Base-by-base conservation (phyloP, 1,140 invertebrate species). In the Riptortus pedestris region DNA sequence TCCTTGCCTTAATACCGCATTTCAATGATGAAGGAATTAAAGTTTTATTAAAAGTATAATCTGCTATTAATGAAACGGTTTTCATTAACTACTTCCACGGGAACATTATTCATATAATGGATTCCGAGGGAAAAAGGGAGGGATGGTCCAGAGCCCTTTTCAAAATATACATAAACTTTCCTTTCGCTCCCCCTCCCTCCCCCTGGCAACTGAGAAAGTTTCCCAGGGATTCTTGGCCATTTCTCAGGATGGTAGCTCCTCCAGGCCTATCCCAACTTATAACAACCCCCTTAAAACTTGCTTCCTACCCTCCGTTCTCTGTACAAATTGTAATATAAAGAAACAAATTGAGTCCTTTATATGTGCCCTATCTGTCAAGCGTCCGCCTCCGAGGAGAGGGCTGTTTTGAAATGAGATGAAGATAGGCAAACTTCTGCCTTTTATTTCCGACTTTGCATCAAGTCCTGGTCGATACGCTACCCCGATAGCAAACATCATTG, bases 11-110 rank as follows among this genome's bases (percentile, higher is more conserved):
- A n/a, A n/a, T n/a, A n/a, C n/a, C n/a, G n/a, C n/a, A n/a, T n/a
- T n/a, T n/a, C n/a, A n/a, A n/a, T n/a, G n/a, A n/a, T n/a, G n/a
- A n/a, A n/a, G n/a, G n/a, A n/a, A n/a, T n/a, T n/a, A n/a, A n/a
- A n/a, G n/a, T 20, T 28, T 60, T 38, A 60, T 60, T 38, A 60
- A 60, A 60, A 60, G 18, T 60, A 24, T 60, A 60, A 60, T 60
- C 33, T 43, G 18, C 43, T 60, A 60, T 60, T 60, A 60, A 60
- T 60, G 59, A 60, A 60, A 38, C 59, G 31, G 59, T 60, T 60
- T 60, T 60, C 59, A 60, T 60, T 60, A 60, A 60, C 18, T 29
- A 60, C 59, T 60, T 60, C 29, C 43, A 33, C 24, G 33, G 33
- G 43, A 60, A 60, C 33, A 60, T 60, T 60, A 29, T 60, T 60